Evolutionary conservation across 1,140 invertebrate genomes (phyloP).

Genomic region (Drosophila funebris): DNA sequence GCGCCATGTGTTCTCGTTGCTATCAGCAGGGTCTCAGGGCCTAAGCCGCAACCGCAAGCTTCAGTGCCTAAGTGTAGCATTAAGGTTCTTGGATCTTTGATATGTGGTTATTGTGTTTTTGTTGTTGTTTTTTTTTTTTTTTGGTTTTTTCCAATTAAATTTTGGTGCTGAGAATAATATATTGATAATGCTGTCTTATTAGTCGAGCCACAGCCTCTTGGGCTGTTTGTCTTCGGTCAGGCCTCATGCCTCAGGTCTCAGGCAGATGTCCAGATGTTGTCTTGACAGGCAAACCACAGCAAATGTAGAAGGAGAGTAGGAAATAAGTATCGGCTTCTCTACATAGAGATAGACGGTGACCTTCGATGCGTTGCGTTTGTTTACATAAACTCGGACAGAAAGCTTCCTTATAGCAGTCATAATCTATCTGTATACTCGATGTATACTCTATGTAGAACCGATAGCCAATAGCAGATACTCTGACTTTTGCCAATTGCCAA

Average conservation of each 20-base stretch:
- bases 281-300: neutral
- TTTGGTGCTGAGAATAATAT: neutral
- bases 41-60: constrained; percentile 32
- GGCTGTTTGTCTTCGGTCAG: too few relatives aligned
- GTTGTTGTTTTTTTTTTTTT: neutral
- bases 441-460: constrained; percentile 21
- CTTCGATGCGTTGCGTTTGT: constrained; percentile 32
- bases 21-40: constrained; percentile 18
- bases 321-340: neutral
- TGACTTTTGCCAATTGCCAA: constrained; percentile 8
- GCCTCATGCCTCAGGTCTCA: neutral
- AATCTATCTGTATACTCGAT: constrained; percentile 40
- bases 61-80: constrained; percentile 38
- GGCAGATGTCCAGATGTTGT: constrained; percentile 24
- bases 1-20: constrained; percentile 33
- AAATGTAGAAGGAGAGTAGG: neutral
- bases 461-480: constrained; percentile 39
- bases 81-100: neutral
- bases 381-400: constrained; percentile 45
- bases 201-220: constrained; percentile 26
- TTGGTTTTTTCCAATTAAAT: neutral
- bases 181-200: constrained; percentile 2
- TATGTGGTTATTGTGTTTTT: constrained; percentile 18
- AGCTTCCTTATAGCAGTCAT: constrained; percentile 42
- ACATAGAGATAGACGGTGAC: neutral